Evolutionary conservation across 2,113 vertebrate genomes (phyloP).

Genomic region (Nettapus auritus): DNA sequence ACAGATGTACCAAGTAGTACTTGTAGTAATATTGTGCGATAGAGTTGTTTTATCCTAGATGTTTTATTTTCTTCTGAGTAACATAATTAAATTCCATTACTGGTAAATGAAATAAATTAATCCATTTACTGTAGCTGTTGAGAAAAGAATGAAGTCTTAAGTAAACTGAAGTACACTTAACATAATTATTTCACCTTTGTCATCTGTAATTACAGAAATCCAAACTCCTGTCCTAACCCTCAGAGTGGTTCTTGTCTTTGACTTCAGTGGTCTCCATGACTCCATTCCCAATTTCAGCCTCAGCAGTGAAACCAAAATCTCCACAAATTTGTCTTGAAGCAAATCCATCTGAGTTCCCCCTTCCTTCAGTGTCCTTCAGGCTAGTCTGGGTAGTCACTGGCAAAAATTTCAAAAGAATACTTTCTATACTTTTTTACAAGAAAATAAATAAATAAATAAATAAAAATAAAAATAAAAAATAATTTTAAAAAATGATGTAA

Average conservation of each 20-base stretch:
- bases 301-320: background rate
- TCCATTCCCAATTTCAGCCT: background rate
- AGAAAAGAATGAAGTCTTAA: background rate
- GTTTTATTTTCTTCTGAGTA: background rate
- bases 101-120: background rate
- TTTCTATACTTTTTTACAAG: rapidly evolving
- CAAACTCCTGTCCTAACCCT: background rate
- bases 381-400: background rate
- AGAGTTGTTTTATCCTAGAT: background rate
- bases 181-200: background rate
- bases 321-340: background rate
- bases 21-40: background rate
- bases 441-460: too few species aligned
- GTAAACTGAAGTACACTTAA: background rate
- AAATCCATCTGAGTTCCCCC: background rate
- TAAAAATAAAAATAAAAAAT: too few species aligned
- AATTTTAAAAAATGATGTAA: background rate
- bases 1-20: background rate
- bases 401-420: background rate
- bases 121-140: background rate
- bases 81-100: background rate
- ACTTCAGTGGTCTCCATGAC: background rate
- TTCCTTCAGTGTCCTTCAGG: background rate
- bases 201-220: background rate
- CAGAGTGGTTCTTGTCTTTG: background rate